Evolutionary conservation across 2,797 vertebrate genomes (phyloP), one percentile per base, ranked within the genome.

Genomic region (Myotis vivesi): DNA sequence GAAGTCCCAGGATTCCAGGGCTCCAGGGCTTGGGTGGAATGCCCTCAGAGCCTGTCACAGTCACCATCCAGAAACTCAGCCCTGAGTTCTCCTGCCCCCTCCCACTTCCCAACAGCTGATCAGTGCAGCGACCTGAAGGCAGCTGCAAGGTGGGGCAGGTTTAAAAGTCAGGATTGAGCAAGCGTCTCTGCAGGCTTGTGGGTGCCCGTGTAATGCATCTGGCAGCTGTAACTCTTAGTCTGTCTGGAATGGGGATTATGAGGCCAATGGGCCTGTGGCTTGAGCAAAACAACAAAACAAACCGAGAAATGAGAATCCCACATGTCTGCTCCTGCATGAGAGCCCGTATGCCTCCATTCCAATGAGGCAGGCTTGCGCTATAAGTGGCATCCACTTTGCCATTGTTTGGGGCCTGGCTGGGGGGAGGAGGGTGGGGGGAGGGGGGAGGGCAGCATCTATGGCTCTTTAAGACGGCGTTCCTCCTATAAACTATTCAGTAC

Each of bases 221-320:
- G 73, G 87, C 94, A 95, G 92, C 88, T 92, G 73, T 19, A 66
- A 94, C 73, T 85, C 76, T 80, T 53, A 33, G 92, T 57, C 88
- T 92, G 95, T 96, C 97, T 96, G 92, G 85, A 59, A 93, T 64
- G 62, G 90, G 51, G 83, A 89, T 95, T 96, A 86, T 49, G 64
- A 92, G 79, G 84, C 83, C 85, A 69, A 76, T 33, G 36, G 23
- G 79, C 46, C 69, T 33, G 41, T 49, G 76, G 41, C 73, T 94
- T 53, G 38, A 85, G 66, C 55, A 85, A 93, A 95, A 44, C 66
- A 46, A 66, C 57, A 87, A 84, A 91, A 64, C 23, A 73, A 89
- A 87, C 53, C 16, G 69, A 90, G 41, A 83, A 57, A 90, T 87
- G 87, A 33, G 66, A 80, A 73, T 69, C 0, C 0, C 46, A 30